phyloP scores from a whole-genome alignment of 1,140 invertebrate species.

The Drosophila guanche region DNA sequence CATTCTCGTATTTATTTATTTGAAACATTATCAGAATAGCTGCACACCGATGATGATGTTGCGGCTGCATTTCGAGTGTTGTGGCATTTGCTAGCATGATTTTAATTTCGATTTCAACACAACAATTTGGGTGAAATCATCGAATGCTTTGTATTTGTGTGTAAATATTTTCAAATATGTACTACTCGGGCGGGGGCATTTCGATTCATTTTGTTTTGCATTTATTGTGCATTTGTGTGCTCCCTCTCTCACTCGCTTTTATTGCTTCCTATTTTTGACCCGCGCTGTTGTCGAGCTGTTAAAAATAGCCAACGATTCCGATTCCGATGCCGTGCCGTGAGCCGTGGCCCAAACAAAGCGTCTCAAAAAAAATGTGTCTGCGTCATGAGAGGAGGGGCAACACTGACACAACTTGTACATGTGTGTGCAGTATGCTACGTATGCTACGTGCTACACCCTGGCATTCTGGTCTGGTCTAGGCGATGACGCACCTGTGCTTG shows the following conservation, averaged over 20 bases:
- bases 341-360: no score
- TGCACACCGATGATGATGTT: no score
- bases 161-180: conserved; percentile 31
- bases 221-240: conserved; percentile 64
- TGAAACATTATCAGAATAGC: no score
- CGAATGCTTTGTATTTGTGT: conserved; percentile 25
- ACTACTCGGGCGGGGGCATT: neutral
- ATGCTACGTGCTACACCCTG: no score
- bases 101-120: conserved; percentile 45
- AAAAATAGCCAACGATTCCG: conserved; percentile 28
- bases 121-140: conserved; percentile 31
- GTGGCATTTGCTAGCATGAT: neutral
- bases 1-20: neutral
- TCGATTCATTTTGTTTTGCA: conserved; percentile 49
- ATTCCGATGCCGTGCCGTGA: no score
- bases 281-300: conserved; percentile 42
- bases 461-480: no score
- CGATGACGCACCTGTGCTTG: no score
- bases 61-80: neutral
- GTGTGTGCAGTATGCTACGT: no score
- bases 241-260: conserved; percentile 17
- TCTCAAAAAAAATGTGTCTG: no score
- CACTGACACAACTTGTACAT: no score
- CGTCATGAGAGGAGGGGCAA: no score
- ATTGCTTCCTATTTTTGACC: conserved; percentile 66